phyloP scores from a whole-genome alignment of 2,888 invertebrate genomes.

The Anodontia alba region DNA sequence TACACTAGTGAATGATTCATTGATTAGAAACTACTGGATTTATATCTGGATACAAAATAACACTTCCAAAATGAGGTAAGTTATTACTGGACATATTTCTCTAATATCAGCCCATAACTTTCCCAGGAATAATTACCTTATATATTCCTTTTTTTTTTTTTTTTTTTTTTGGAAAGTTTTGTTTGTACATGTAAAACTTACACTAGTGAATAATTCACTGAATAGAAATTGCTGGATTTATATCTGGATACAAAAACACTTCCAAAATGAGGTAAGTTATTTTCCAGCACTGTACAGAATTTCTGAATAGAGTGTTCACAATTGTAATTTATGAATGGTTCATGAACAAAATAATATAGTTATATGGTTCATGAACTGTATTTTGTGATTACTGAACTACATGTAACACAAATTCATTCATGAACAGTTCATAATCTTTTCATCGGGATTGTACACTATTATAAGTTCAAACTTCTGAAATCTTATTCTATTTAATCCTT shows the following conservation, averaged over 20 bases:
- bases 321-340: no score
- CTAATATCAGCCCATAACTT: not conserved
- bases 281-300: no score
- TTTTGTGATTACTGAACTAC: no score
- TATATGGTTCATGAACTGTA: no score
- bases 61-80: not conserved
- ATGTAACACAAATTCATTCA: no score
- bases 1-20: not conserved
- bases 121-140: not conserved
- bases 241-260: not conserved
- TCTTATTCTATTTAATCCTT: no score
- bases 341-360: no score
- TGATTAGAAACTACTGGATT: not conserved
- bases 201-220: not conserved
- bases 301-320: no score
- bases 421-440: no score
- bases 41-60: not conserved
- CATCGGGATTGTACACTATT: no score
- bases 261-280: not conserved
- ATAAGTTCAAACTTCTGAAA: no score
- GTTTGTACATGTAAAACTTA: not conserved
- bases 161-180: not conserved
- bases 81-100: not conserved
- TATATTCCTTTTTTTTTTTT: no score
- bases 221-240: not conserved